Conservation (phyloP, 2,797 vertebrate species). For the Epinephelus awoara region DNA sequence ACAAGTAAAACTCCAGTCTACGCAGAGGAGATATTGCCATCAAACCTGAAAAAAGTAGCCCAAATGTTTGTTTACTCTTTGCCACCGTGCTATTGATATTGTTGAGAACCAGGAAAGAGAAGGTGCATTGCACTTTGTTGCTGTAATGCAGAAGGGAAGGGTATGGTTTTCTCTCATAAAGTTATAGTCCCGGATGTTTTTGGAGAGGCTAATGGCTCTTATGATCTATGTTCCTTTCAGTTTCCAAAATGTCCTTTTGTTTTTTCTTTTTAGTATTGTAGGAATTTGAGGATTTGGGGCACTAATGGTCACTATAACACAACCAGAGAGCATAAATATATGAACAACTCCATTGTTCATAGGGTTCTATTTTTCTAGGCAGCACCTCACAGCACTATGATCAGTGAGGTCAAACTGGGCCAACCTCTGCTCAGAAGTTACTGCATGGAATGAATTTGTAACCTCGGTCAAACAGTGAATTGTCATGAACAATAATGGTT, state of each 20-base stretch:
- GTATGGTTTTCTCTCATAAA: slow-evolving; percentile 16
- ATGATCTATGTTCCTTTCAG: background rate
- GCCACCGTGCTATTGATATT: slow-evolving; percentile 46
- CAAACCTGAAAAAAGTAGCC: slow-evolving; percentile 26
- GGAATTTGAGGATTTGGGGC: background rate
- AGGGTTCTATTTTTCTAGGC: slow-evolving; percentile 53
- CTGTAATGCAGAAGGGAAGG: background rate
- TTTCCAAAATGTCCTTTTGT: background rate
- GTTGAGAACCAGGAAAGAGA: slow-evolving; percentile 15
- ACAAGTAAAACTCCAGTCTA: slow-evolving; percentile 51
- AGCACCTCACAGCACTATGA: slow-evolving; percentile 12
- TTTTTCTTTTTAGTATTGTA: background rate
- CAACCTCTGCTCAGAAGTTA: slow-evolving; percentile 13
- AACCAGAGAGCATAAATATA: slow-evolving; percentile 19
- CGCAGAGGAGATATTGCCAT: slow-evolving; percentile 53
- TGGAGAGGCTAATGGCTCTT: background rate
- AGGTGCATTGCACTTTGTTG: slow-evolving; percentile 19
- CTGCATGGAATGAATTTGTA: slow-evolving; percentile 40
- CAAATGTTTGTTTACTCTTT: slow-evolving; percentile 54
- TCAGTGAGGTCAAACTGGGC: slow-evolving; percentile 6
- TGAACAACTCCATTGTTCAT: slow-evolving; percentile 17
- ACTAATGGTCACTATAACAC: slow-evolving; percentile 10
- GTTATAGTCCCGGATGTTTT: slow-evolving; percentile 9
- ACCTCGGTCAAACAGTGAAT: slow-evolving; percentile 24
- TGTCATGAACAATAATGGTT: slow-evolving; percentile 23